Evolutionary conservation across 2,797 vertebrate genomes (phyloP).

Genomic region (Aphelocoma californica): DNA sequence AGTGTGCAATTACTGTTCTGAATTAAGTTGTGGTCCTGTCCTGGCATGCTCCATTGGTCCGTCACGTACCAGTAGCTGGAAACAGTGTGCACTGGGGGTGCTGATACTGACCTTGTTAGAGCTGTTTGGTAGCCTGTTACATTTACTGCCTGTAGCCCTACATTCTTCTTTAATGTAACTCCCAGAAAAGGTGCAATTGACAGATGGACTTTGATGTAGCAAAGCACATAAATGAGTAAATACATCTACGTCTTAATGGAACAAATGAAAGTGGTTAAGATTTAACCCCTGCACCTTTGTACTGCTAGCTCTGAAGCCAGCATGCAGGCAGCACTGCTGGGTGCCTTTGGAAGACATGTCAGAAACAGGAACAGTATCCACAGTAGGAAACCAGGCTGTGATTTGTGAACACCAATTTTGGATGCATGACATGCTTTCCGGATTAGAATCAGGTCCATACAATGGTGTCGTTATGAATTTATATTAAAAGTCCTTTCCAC

Average conservation of each 20-base stretch:
- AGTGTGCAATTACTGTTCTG: neutral
- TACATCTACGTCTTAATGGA: neutral
- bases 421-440: neutral
- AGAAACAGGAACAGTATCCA: neutral
- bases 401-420: neutral
- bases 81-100: neutral
- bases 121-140: neutral
- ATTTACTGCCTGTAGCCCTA: rapidly evolving
- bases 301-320: neutral
- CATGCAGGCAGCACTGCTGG: rapidly evolving
- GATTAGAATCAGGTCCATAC: conserved; percentile 26
- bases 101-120: neutral
- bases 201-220: neutral
- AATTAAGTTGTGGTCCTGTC: neutral
- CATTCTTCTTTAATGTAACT: neutral
- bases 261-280: neutral
- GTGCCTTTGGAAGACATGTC: neutral
- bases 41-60: neutral
- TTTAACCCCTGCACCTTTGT: neutral
- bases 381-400: neutral
- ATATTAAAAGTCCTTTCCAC: conserved; percentile 46
- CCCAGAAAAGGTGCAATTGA: neutral
- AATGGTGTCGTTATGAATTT: conserved; percentile 7
- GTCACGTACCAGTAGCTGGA: neutral
- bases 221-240: neutral